phyloP scores from a whole-genome alignment of 1,140 invertebrate genomes.

The Harlomillsia oculata region DNA sequence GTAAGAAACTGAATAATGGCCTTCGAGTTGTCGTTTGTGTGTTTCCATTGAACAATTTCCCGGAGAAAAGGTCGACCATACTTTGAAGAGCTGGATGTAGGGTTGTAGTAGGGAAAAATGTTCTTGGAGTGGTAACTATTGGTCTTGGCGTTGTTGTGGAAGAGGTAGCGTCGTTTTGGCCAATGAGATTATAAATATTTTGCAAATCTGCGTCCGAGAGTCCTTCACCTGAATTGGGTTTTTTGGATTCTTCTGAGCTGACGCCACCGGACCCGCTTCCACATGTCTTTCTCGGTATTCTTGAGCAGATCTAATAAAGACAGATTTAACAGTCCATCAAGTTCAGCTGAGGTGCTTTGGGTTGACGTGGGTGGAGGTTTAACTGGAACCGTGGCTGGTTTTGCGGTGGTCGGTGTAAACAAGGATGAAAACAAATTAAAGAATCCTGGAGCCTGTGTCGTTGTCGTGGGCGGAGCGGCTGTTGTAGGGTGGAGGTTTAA shows the following conservation, averaged over 20 bases:
- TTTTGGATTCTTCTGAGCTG: too few species aligned
- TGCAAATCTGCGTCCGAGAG: slow-evolving; percentile 4
- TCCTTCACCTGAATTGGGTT: neutral
- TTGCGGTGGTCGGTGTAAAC: neutral
- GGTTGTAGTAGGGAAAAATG: neutral
- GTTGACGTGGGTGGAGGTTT: neutral
- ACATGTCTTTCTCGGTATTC: neutral
- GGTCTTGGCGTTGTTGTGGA: neutral
- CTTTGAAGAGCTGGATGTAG: slow-evolving; percentile 11
- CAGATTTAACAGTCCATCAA: slow-evolving; percentile 1
- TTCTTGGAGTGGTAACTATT: neutral
- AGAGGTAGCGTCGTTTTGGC: neutral
- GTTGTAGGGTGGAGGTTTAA: neutral
- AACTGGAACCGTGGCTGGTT: neutral
- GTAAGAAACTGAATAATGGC: too few species aligned
- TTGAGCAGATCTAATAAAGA: slow-evolving; percentile 2
- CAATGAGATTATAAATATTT: slow-evolving; percentile 6
- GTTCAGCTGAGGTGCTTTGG: slow-evolving; percentile 1
- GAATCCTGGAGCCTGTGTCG: neutral
- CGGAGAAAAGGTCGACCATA: slow-evolving; percentile 18
- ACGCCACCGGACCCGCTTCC: neutral
- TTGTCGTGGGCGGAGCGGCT: neutral
- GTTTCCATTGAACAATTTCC: too few species aligned
- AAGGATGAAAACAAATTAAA: neutral
- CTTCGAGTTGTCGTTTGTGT: slow-evolving; percentile 1